These are phyloP conservation scores for Liodrosophila aerea DNA, from an alignment of 2,888 invertebrate species.

Conservation along the genomic window DNA sequence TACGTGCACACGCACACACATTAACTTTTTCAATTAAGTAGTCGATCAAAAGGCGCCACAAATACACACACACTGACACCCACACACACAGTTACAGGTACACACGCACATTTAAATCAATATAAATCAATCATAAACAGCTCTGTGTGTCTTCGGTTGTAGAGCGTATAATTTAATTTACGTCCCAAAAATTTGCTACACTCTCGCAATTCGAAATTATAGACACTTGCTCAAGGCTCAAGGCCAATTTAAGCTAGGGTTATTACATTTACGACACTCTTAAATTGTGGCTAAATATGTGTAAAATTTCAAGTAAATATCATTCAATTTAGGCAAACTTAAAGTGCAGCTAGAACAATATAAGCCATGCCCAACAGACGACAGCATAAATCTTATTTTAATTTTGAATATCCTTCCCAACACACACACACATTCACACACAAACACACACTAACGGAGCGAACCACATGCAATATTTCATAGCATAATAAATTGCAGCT, in stretches of 20 bases:
- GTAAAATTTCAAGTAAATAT: neutral
- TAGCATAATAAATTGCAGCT: conserved; percentile 53
- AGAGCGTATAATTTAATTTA: conserved; percentile 55
- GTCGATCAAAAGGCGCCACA: conserved; percentile 57
- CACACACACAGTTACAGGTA: neutral
- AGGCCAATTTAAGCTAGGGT: neutral
- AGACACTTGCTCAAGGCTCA: conserved; percentile 33
- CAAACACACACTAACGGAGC: neutral
- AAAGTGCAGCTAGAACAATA: neutral
- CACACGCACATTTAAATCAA: conserved; percentile 60
- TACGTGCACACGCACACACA: conserved; percentile 43
- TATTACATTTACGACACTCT: neutral
- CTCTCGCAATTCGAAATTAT: conserved; percentile 48
- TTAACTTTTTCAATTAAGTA: conserved; percentile 74
- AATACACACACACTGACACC: conserved; percentile 12
- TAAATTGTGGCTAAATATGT: neutral
- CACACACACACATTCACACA: conserved; percentile 8
- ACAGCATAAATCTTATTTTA: conserved; percentile 53
- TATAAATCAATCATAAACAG: conserved; percentile 70
- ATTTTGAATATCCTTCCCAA: conserved; percentile 28
- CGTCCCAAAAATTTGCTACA: conserved; percentile 28
- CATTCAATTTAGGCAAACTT: neutral
- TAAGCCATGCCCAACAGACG: conserved; percentile 14
- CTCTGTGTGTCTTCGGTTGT: conserved; percentile 20
- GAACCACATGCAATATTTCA: conserved; percentile 35